Percentiles rank a stretch among this genome's conserved stretches.
Evolutionary conservation across 2,888 invertebrate species (phyloP).

Genomic region (Chaetoderma sp.): DNA sequence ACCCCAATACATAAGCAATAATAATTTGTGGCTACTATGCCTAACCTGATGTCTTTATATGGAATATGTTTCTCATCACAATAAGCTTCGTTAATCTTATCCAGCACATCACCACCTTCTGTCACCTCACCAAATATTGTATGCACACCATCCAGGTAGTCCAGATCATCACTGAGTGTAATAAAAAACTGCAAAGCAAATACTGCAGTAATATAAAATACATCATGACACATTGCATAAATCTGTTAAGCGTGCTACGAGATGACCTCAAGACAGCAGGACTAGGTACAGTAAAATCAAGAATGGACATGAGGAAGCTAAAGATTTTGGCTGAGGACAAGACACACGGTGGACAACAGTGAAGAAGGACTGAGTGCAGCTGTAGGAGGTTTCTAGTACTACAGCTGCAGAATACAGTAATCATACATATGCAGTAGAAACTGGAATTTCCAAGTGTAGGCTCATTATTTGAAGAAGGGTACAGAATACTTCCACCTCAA

Average conservation of each 20-base stretch:
- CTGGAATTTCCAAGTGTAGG: neutral
- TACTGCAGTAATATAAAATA: slow-evolving; percentile 78
- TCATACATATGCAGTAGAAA: neutral
- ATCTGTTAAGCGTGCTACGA: too few species aligned
- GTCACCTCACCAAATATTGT: slow-evolving; percentile 93
- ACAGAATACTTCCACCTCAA: too few species aligned
- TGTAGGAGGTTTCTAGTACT: too few species aligned
- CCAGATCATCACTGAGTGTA: slow-evolving; percentile 87
- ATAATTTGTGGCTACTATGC: too few species aligned
- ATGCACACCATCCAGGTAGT: slow-evolving; percentile 87
- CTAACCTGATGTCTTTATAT: slow-evolving; percentile 85
- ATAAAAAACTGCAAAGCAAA: slow-evolving; percentile 99
- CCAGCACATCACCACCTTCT: slow-evolving; percentile 89
- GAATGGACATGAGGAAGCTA: too few species aligned
- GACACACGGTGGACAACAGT: neutral
- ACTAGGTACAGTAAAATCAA: too few species aligned
- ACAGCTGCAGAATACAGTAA: too few species aligned
- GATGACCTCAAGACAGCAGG: too few species aligned
- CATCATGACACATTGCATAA: neutral
- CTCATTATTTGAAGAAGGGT: too few species aligned
- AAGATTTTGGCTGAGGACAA: too few species aligned
- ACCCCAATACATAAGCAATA: too few species aligned
- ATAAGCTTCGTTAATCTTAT: slow-evolving; percentile 92
- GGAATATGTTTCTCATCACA: slow-evolving; percentile 91
- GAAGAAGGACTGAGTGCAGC: too few species aligned